Evolutionary conservation across 2,888 invertebrate genomes (phyloP).

Genomic region (Dynastes hyllus): DNA sequence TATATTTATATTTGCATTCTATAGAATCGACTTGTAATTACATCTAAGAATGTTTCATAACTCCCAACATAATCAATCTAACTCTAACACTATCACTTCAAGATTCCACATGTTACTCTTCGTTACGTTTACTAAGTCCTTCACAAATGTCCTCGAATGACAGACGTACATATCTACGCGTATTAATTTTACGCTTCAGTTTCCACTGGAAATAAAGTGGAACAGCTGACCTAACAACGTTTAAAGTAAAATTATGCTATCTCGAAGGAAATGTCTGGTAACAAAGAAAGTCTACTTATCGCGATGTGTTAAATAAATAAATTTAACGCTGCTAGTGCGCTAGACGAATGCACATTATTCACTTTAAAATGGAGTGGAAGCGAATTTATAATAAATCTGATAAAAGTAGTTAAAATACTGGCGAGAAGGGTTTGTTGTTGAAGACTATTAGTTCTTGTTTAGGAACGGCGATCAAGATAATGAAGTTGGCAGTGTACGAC

Average conservation of each 20-base stretch:
- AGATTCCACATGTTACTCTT: background rate
- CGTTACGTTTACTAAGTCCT: background rate
- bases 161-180: background rate
- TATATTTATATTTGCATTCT: no score
- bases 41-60: no score
- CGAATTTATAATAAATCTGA: slow-evolving; percentile 42
- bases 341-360: background rate
- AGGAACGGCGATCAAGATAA: slow-evolving; percentile 24
- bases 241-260: slow-evolving; percentile 26
- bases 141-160: no score
- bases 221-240: slow-evolving; percentile 5
- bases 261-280: background rate
- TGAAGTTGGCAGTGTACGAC: slow-evolving; percentile 4
- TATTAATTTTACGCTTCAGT: background rate
- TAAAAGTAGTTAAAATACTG: slow-evolving; percentile 39
- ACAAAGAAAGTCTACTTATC: slow-evolving; percentile 22
- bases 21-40: no score
- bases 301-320: slow-evolving; percentile 22
- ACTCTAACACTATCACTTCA: background rate
- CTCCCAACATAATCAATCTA: background rate
- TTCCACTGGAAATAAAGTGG: background rate
- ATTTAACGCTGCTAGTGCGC: slow-evolving; percentile 21
- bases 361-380: slow-evolving; percentile 30
- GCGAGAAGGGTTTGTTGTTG: slow-evolving; percentile 6
- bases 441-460: slow-evolving; percentile 36